Conservation (phyloP, 64 coral and sea anemone species). For the Catalaphyllia jardinei region DNA sequence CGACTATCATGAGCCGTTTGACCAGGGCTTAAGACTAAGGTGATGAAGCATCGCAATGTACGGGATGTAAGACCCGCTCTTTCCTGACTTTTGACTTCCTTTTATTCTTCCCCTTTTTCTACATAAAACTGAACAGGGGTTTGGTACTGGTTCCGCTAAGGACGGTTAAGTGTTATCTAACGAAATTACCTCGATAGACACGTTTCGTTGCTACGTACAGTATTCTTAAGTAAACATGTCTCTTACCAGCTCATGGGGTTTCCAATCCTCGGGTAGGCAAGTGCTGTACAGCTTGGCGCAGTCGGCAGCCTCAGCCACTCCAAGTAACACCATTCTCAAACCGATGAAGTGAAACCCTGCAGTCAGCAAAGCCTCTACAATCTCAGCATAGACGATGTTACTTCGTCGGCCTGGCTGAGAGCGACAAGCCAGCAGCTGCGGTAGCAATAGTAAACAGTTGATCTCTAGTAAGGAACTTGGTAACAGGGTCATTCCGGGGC, state of each 20-base stretch:
- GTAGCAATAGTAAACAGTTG: constrained; percentile 80
- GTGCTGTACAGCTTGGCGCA: constrained; percentile 57
- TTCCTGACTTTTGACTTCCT: too few relatives aligned
- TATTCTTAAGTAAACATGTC: too few relatives aligned
- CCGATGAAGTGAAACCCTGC: constrained; percentile 65
- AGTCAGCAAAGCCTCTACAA: constrained; percentile 69
- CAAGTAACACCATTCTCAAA: constrained; percentile 47
- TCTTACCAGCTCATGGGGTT: constrained; percentile 54
- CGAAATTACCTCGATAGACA: too few relatives aligned
- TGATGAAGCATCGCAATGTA: too few relatives aligned
- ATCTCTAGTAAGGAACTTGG: constrained; percentile 84
- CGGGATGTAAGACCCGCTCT: too few relatives aligned
- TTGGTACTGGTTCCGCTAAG: too few relatives aligned
- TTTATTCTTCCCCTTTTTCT: too few relatives aligned
- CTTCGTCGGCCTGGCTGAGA: constrained; percentile 23
- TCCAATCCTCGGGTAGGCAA: constrained; percentile 34
- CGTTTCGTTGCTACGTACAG: too few relatives aligned
- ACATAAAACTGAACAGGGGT: too few relatives aligned
- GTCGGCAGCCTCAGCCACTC: constrained; percentile 45
- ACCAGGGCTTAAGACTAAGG: too few relatives aligned
- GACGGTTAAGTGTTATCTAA: too few relatives aligned
- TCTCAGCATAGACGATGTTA: constrained; percentile 53
- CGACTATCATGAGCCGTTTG: too few relatives aligned
- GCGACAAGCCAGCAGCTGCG: constrained; percentile 35
- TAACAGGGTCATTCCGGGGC: constrained; percentile 30